A percentile compares a stretch with the other conserved stretches of the same genome.
phyloP scores from a whole-genome alignment of 2,888 invertebrate species.

The Euclidia mi region DNA sequence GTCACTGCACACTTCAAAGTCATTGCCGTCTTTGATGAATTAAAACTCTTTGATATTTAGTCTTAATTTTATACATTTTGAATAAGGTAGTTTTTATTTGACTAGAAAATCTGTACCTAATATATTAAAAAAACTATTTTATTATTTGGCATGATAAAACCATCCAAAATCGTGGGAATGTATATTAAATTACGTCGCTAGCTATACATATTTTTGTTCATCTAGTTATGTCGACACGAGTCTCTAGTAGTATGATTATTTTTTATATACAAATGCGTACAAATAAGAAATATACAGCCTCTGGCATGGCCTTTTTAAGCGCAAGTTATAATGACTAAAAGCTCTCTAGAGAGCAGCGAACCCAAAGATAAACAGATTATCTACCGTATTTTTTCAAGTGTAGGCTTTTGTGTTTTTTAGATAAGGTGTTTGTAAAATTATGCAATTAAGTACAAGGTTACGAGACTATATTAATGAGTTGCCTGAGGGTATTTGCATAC shows the following conservation, averaged over 20 bases:
- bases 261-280: not conserved
- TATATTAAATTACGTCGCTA: too few relatives aligned
- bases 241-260: not conserved
- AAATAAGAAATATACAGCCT: not conserved
- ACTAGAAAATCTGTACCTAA: too few relatives aligned
- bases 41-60: too few relatives aligned
- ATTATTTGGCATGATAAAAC: too few relatives aligned
- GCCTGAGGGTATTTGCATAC: too few relatives aligned
- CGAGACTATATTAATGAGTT: constrained; percentile 9
- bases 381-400: constrained; percentile 15
- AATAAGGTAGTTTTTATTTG: too few relatives aligned
- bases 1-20: too few relatives aligned
- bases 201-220: not conserved
- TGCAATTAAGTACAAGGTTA: constrained; percentile 25
- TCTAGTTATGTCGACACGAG: not conserved
- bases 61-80: too few relatives aligned
- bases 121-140: too few relatives aligned
- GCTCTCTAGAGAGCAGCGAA: constrained; percentile 11
- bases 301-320: not conserved
- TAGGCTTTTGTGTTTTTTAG: constrained; percentile 34
- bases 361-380: constrained; percentile 27
- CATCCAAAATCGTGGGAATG: too few relatives aligned
- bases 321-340: constrained; percentile 9
- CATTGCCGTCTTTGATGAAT: too few relatives aligned
- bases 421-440: constrained; percentile 45